These are phyloP conservation scores for Bagarius yarrelli DNA, from an alignment of 2,113 vertebrate genomes.

Conservation along the genomic window DNA sequence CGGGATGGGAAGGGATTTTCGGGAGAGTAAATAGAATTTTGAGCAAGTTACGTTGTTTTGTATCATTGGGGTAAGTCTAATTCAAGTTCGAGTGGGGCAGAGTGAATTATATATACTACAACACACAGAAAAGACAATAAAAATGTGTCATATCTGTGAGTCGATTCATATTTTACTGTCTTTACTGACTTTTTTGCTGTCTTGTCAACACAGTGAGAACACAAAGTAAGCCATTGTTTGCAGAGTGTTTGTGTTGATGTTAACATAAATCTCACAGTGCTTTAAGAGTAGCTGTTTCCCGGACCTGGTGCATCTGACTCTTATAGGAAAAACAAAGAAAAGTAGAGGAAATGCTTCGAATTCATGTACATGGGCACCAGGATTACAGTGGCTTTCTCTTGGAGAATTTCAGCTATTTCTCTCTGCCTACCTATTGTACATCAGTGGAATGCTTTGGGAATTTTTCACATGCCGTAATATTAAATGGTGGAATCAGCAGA, in stretches of 20 bases:
- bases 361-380: conserved; percentile 56
- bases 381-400: conserved; percentile 69
- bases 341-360: conserved; percentile 54
- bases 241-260: conserved; percentile 1
- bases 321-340: not conserved
- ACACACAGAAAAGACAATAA: not conserved
- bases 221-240: conserved; percentile 14
- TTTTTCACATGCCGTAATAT: conserved; percentile 74
- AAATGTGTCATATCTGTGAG: not conserved
- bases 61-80: not conserved
- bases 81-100: not conserved
- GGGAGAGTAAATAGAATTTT: not conserved
- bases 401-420: conserved; percentile 66
- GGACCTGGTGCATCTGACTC: conserved; percentile 5
- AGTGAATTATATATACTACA: not conserved
- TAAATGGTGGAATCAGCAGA: conserved; percentile 68
- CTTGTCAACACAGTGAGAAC: not conserved
- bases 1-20: not conserved
- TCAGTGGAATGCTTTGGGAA: conserved; percentile 67
- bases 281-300: not conserved
- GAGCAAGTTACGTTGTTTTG: not conserved
- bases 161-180: not conserved
- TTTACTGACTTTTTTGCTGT: conserved; percentile 4
- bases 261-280: conserved; percentile 2
- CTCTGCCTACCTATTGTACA: conserved; percentile 53